Base-by-base conservation (phyloP, 2,113 vertebrate species). In the Balaenoptera acutorostrata region DNA sequence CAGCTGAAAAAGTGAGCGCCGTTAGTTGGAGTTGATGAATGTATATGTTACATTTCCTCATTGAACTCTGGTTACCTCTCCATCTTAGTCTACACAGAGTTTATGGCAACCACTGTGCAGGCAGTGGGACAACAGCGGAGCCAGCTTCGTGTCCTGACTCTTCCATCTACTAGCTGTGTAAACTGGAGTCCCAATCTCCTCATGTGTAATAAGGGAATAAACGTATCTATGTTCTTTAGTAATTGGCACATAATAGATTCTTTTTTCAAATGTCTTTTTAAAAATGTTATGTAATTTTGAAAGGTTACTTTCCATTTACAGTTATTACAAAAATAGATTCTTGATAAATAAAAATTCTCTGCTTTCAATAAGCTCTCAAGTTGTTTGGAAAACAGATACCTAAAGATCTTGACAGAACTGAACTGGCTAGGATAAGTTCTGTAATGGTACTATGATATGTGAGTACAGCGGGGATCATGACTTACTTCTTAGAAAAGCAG, bases 331-430 rank as follows among this genome's bases (percentile, higher is more conserved):
- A 57, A 27, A 36, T 25, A 78, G 77, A 57, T 15, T 57, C 77
- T 64, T 72, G 14, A 69, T 84, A 91, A 81, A 63, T 74, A 80
- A 64, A 84, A 81, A 31, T 83, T 86, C 61, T 89, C 46, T 86
- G 46, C 39, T 83, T 57, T 85, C 44, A 39, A 20, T 23, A 46
- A 81, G 14, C 9, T 55, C 15, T 85, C 36, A 44, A 6, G 15
- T 64, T 86, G 20, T 57, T 64, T 80, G 31, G 64, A 71, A 94
- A 90, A 49, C 3, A 23, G 21, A 66, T 39, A 9, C 20, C 27
- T 69, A 59, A 64, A 69, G 5, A 88, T 0, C 27, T 68, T 86
- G 59, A 66, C n/a, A 49, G 75, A n/a, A 68, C 27, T 66, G 27
- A 52, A 69, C 49, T 17, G 3, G 10, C 36, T 68, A 55, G n/a